A percentile compares a stretch with the other conserved stretches of the same genome.
These are phyloP conservation scores for Rhabditoides inermis DNA, from an alignment of 2,888 invertebrate genomes.

Conservation along the genomic window DNA sequence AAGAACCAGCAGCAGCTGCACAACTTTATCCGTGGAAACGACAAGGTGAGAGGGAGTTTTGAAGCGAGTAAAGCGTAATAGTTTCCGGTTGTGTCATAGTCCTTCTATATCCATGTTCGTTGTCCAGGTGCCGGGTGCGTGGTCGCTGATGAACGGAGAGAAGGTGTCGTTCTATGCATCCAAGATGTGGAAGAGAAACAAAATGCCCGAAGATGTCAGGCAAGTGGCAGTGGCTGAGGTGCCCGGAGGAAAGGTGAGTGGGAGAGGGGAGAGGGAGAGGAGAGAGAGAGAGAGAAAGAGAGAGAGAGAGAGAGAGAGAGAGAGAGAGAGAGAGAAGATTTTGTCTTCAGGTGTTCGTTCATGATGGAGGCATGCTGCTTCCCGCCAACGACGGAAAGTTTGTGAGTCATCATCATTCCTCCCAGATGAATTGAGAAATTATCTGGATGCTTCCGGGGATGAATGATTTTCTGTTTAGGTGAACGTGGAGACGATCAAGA, in stretches of 20 bases:
- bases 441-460: not conserved
- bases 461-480: constrained; percentile 63
- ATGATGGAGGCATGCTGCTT: constrained; percentile 66
- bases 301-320: not conserved
- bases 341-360: constrained; percentile 32
- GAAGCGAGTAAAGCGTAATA: not conserved
- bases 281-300: not conserved
- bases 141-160: constrained; percentile 60
- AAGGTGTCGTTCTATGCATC: constrained; percentile 75
- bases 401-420: constrained; percentile 56
- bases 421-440: not conserved
- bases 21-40: constrained; percentile 84
- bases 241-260: constrained; percentile 20
- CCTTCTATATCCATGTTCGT: not conserved
- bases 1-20: constrained; percentile 63
- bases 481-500: constrained; percentile 70
- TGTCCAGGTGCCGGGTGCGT: constrained; percentile 73
- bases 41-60: constrained; percentile 60
- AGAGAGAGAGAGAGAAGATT: not conserved
- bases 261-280: too few species aligned
- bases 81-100: not conserved
- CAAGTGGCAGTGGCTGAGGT: constrained; percentile 19
- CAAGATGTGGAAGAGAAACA: constrained; percentile 62
- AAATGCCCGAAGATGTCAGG: constrained; percentile 50
- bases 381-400: constrained; percentile 72